phyloP scores from a whole-genome alignment of 2,113 vertebrate species.

The Scophthalmus maximus region DNA sequence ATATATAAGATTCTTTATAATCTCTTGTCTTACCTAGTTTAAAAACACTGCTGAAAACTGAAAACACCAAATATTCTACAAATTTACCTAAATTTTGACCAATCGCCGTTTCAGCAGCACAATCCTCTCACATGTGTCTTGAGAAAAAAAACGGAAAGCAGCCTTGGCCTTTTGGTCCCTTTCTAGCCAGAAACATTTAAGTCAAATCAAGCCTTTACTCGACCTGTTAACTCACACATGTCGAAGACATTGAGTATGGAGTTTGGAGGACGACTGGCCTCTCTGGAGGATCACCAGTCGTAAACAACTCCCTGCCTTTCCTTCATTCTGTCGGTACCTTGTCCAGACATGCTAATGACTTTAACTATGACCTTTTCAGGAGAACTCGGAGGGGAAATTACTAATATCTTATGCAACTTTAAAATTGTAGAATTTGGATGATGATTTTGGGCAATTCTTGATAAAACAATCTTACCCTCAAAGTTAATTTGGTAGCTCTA shows the following conservation, averaged over 20 bases:
- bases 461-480: not conserved
- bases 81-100: not conserved
- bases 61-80: too few relatives aligned
- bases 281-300: not conserved
- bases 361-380: not conserved
- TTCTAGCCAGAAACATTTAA: not conserved
- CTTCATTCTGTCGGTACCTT: slow-evolving; percentile 12
- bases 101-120: not conserved
- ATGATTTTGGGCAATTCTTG: not conserved
- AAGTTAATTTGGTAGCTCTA: not conserved
- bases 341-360: not conserved
- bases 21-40: too few relatives aligned
- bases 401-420: not conserved
- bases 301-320: slow-evolving; percentile 7
- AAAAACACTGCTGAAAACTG: not conserved
- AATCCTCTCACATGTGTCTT: not conserved
- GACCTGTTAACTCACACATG: slow-evolving; percentile 3
- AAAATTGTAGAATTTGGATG: not conserved
- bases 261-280: not conserved
- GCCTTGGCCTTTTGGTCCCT: slow-evolving; percentile 12
- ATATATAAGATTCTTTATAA: too few relatives aligned
- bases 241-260: not conserved
- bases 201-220: not conserved
- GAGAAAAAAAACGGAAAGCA: too few relatives aligned
- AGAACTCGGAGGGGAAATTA: not conserved